Conservation (phyloP, 1,140 invertebrate species). For the Ceratoteleas bidentatus region DNA sequence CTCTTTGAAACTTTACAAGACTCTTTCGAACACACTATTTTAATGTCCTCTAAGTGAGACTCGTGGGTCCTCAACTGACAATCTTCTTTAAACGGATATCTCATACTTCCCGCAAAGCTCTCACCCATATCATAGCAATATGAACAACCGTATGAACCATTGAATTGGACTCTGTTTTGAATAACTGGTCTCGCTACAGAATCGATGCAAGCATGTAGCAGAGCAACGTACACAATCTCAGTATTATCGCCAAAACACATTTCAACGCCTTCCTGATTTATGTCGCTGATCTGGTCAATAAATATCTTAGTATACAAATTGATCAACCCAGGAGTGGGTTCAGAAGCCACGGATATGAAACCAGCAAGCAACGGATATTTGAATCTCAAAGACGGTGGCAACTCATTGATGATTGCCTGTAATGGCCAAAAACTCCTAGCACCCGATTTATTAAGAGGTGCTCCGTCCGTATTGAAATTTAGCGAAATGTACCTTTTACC, state of each 20-base stretch:
- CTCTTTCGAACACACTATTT: neutral
- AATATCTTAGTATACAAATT: neutral
- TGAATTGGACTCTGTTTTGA: slow-evolving; percentile 39
- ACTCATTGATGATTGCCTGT: neutral
- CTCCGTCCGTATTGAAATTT: neutral
- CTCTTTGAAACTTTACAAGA: too few relatives aligned
- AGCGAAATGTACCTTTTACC: neutral
- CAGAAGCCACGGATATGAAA: neutral
- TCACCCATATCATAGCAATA: slow-evolving; percentile 15
- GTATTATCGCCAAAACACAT: too few relatives aligned
- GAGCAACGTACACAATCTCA: too few relatives aligned
- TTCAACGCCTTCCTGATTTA: too few relatives aligned
- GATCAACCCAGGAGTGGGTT: neutral
- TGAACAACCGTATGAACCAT: slow-evolving; percentile 19
- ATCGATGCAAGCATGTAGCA: slow-evolving; percentile 19
- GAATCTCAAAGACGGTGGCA: neutral
- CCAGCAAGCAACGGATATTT: neutral
- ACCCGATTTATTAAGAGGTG: neutral
- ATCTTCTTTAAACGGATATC: slow-evolving; percentile 33
- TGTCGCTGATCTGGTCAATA: too few relatives aligned
- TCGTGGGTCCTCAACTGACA: slow-evolving; percentile 13
- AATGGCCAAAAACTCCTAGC: neutral
- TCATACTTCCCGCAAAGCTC: slow-evolving; percentile 1
- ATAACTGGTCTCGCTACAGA: slow-evolving; percentile 22
- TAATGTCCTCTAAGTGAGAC: slow-evolving; percentile 18